Evolutionary conservation across 2,888 invertebrate species (phyloP), one percentile per base, ranked within the genome.

Genomic region (Aphrophora alni): DNA sequence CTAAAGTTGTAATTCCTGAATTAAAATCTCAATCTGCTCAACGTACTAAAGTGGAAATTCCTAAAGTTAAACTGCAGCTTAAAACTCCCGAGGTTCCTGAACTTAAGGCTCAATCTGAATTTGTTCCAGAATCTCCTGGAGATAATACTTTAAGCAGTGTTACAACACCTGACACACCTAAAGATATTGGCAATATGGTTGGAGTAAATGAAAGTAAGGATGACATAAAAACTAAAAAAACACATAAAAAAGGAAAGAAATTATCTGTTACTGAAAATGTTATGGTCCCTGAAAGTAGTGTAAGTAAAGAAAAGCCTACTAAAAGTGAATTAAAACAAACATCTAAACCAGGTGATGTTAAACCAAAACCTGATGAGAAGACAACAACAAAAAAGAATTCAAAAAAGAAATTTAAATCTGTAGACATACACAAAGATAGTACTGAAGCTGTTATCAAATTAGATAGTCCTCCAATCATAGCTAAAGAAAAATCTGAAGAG

Each of bases 331-430:
- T n/a, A n/a, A n/a, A n/a, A n/a, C n/a, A n/a, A n/a, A n/a, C n/a
- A 38, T 71, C 25, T 1, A 78, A 78, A 27, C 21, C 59, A 1
- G 73, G 28, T 73, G 78, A 78, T 59, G 78, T 28, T 27, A 78
- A 73, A 21, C 27, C 71, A 17, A 78, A 73, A 24, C 44, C 78
- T 44, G 78, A 78, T 73, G 72, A 72, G 5, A 59, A 73, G 14
- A 14, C 27, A 24, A 77, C 38, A 38, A 4, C 26, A 26, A 28
- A 26, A 26, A 71, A 71, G 27, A 28, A 71, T 12, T 51, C n/a
- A 27, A 75, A 75, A 75, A 33, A 38, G 71, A 71, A 69, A 77
- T 69, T 2, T 27, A 77, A 77, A 75, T 14, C 26, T 33, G 21
- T 33, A 28, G 33, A 27, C 1, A 7, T 38, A 14, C 17, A 17